phyloP scores from a whole-genome alignment of 2,113 vertebrate genomes.

The Ascaphus truei region DNA sequence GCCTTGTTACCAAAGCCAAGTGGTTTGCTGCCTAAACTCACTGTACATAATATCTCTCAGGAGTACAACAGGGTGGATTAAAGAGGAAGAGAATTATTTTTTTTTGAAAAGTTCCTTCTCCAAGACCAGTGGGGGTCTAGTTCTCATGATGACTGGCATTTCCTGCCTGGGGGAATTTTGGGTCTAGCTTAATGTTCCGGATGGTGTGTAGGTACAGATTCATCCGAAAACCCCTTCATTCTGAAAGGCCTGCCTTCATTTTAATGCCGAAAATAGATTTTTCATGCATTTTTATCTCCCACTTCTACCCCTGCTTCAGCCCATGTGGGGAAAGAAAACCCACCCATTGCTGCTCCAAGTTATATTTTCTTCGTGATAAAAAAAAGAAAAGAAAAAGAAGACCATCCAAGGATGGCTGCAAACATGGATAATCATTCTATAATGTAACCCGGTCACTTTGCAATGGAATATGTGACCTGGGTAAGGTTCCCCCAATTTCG shows the following conservation, averaged over 20 bases:
- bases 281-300: slow-evolving; percentile 53
- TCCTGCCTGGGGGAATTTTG: slow-evolving; percentile 50
- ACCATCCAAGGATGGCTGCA: no score
- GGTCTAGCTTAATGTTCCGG: slow-evolving; percentile 45
- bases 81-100: slow-evolving; percentile 45
- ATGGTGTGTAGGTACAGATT: slow-evolving; percentile 47
- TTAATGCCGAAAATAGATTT: no score
- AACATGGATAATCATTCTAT: no score
- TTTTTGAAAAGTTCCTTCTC: slow-evolving; percentile 40
- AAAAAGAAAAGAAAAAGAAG: no score
- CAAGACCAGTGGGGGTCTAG: slow-evolving; percentile 44
- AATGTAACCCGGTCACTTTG: no score
- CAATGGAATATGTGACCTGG: no score
- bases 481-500: no score
- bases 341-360: no score
- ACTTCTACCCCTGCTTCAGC: slow-evolving; percentile 43
- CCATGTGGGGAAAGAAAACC: no score
- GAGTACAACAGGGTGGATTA: slow-evolving; percentile 45
- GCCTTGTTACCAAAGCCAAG: slow-evolving; percentile 42
- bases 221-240: slow-evolving; percentile 58
- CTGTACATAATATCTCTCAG: slow-evolving; percentile 43
- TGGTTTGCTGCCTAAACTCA: slow-evolving; percentile 30
- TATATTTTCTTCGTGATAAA: no score
- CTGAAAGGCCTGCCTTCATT: not conserved
- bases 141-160: slow-evolving; percentile 45